Evolutionary conservation across 2,113 vertebrate genomes (phyloP).

Genomic region (Perca fluviatilis): DNA sequence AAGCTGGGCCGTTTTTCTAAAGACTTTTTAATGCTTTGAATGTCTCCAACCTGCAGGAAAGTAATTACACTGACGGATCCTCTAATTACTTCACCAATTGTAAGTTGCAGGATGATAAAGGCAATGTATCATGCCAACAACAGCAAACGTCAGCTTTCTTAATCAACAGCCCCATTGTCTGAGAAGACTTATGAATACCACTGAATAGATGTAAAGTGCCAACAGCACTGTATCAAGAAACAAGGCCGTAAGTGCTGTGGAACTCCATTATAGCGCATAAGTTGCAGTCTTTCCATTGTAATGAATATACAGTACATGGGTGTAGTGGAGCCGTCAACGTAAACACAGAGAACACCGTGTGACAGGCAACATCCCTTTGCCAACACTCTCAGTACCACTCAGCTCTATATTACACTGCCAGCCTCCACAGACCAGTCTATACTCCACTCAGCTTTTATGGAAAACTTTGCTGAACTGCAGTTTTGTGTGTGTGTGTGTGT

Average conservation of each 20-base stretch:
- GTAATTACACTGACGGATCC: constrained; percentile 20
- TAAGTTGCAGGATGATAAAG: constrained; percentile 8
- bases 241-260: constrained; percentile 7
- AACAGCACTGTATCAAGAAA: constrained; percentile 16
- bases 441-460: constrained; percentile 53
- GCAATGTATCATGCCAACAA: constrained; percentile 34
- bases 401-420: constrained; percentile 53
- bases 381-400: constrained; percentile 51
- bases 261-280: background rate
- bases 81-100: constrained; percentile 23
- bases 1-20: constrained; percentile 7
- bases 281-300: constrained; percentile 34
- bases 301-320: constrained; percentile 54
- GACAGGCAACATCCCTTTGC: constrained; percentile 58
- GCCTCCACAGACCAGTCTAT: constrained; percentile 46
- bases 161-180: constrained; percentile 14
- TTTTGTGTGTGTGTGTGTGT: constrained; percentile 33
- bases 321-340: constrained; percentile 45
- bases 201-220: background rate
- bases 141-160: constrained; percentile 32
- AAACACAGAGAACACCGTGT: constrained; percentile 61
- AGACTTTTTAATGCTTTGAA: constrained; percentile 20
- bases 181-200: constrained; percentile 26
- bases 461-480: constrained; percentile 72
- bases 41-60: constrained; percentile 13